A percentile compares a stretch with the other conserved stretches of the same genome.
phyloP scores from a whole-genome alignment of 2,888 invertebrate genomes.

The Sussaba pulchella region DNA sequence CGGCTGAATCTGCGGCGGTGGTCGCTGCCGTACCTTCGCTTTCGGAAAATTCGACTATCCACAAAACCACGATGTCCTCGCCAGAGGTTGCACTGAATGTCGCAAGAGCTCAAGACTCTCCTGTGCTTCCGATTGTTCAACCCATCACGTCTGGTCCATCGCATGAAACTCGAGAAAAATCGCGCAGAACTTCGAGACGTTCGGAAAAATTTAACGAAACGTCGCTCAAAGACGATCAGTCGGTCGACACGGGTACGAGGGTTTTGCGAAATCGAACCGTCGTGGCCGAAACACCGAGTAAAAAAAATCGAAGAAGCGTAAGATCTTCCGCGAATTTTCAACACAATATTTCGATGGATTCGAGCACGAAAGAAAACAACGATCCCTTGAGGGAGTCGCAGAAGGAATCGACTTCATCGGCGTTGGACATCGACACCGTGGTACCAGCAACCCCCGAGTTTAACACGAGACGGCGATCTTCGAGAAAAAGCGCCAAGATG shows the following conservation, averaged over 20 bases:
- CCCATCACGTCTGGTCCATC: too few species aligned
- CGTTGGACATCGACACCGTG: neutral
- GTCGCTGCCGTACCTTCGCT: neutral
- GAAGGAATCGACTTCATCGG: neutral
- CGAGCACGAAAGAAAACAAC: conserved; percentile 52
- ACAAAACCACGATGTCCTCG: neutral
- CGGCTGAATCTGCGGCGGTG: conserved; percentile 17
- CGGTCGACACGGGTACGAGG: conserved; percentile 7
- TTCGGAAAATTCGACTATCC: neutral
- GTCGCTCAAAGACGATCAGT: neutral
- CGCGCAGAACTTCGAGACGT: neutral
- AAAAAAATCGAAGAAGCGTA: conserved; percentile 50
- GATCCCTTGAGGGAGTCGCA: conserved; percentile 2
- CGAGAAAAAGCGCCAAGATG: conserved; percentile 72
- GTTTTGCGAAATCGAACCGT: conserved; percentile 70
- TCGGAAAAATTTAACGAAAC: neutral
- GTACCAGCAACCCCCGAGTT: conserved; percentile 17
- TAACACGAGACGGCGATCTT: conserved; percentile 58
- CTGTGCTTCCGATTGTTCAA: too few species aligned
- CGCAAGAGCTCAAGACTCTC: too few species aligned
- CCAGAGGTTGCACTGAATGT: neutral
- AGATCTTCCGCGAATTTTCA: conserved; percentile 30
- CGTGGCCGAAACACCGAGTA: conserved; percentile 9
- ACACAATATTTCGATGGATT: conserved; percentile 2
- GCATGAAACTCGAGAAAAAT: conserved; percentile 17